A percentile compares a stretch with the other conserved stretches of the same genome.
phyloP scores from a whole-genome alignment of 2,113 vertebrate genomes.

The Saguinus midas region DNA sequence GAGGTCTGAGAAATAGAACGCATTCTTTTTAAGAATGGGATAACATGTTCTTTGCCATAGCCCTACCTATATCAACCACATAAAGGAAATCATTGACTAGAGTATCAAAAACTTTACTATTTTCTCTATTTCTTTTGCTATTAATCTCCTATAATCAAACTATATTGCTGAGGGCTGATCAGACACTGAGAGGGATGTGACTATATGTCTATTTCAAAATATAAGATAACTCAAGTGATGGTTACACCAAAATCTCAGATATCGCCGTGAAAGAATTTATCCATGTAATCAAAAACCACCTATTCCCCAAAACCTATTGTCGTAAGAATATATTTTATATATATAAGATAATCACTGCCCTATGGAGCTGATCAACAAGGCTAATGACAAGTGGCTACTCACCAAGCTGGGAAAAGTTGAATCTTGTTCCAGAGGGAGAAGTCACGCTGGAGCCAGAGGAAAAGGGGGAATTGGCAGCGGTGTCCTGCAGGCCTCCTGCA shows the following conservation, averaged over 20 bases:
- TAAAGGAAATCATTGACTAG: neutral
- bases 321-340: too few relatives aligned
- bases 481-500: conserved; percentile 95
- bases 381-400: conserved; percentile 55
- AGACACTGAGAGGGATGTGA: rapidly evolving
- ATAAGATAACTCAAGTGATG: neutral
- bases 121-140: neutral
- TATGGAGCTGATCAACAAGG: neutral
- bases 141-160: neutral
- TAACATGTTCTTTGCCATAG: neutral
- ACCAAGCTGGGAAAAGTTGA: conserved; percentile 98
- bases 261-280: too few relatives aligned
- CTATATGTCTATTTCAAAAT: neutral
- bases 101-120: neutral
- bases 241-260: too few relatives aligned
- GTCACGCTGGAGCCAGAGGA: conserved; percentile 96
- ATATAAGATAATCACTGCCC: neutral
- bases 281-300: too few relatives aligned
- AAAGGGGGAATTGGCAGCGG: conserved; percentile 92
- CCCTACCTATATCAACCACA: neutral
- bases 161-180: neutral
- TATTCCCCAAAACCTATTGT: too few relatives aligned
- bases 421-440: conserved; percentile 95
- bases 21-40: neutral
- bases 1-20: neutral